Base-by-base conservation (phyloP, 2,797 vertebrate species). In the Decapterus maruadsi region DNA sequence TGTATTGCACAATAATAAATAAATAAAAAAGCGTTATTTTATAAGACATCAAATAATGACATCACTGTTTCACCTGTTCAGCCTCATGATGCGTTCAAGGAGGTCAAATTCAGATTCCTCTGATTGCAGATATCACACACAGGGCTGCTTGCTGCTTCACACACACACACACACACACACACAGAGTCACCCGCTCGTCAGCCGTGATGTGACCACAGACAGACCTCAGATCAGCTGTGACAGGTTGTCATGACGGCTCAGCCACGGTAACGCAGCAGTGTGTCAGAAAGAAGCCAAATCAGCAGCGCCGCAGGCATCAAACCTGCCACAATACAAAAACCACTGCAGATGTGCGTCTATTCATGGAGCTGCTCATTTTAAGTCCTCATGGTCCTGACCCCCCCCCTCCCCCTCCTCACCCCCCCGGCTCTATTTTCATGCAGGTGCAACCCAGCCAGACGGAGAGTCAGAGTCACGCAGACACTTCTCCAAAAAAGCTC, bases 181-280 rank as follows among this genome's bases (percentile, higher is more conserved):
- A 65, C 34, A 20, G 53, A 64, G n/a, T 38, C 46, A 26, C 31
- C 46, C 36, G 45, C 31, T 40, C 38, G 10, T 40, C 38, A 45
- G 22, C 3, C 4, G 42, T n/a, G 0, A 17, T 16, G 51, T 40
- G 11, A 45, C 36, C 42, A 45, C 48, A 46, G 31, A 45, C 48
- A 46, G 31, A 34, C 48, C 8, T 61, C 51, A 68, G 46, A 87
- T 83, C 75, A 67, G 36, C 45, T 67, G 69, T 48, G 71, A 80
- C 84, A 85, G 83, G 75, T 64, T 79, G 83, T 89, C 86, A 67
- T 78, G 64, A 43, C 9, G 29, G 66, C 70, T 86, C 68, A 81
- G 68, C 43, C 36, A 22, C 55, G 59, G 26, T 71, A 46, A 80
- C 20, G 34, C 64, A 77, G 68, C 69, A 61, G 36, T 68, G 68